A percentile compares a stretch with the other conserved stretches of the same genome.
These are phyloP conservation scores for Brachymystax lenok DNA, from an alignment of 2,797 vertebrate genomes.

Conservation along the genomic window DNA sequence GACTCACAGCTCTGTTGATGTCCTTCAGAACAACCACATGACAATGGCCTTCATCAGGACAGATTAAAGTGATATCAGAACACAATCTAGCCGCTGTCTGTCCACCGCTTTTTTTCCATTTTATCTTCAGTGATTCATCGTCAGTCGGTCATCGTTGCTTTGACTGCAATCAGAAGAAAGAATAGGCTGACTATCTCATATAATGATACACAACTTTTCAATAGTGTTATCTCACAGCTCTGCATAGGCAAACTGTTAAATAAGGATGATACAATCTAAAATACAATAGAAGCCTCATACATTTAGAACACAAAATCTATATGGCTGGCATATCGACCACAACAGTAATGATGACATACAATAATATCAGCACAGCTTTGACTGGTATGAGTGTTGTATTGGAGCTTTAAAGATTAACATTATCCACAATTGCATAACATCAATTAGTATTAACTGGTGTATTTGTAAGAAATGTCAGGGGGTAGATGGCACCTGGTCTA, in stretches of 20 bases:
- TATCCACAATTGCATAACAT: background rate
- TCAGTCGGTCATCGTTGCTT: background rate
- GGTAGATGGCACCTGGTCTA: background rate
- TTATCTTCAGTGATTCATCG: background rate
- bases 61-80: background rate
- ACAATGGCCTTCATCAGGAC: background rate
- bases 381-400: background rate
- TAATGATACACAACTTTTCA: background rate
- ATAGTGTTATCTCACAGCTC: too few relatives aligned
- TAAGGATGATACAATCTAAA: too few relatives aligned
- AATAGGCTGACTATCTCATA: background rate
- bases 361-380: background rate
- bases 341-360: background rate
- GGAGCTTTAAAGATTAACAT: background rate
- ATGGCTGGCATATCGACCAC: background rate
- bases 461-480: background rate
- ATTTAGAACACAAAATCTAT: too few relatives aligned
- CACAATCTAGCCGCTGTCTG: constrained; percentile 2
- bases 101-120: background rate
- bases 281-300: too few relatives aligned
- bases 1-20: constrained; percentile 31
- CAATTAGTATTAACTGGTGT: background rate
- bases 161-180: background rate
- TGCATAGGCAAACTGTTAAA: too few relatives aligned
- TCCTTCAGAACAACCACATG: constrained; percentile 8